A percentile compares a stretch with the other conserved stretches of the same genome.
phyloP scores from a whole-genome alignment of 2,797 vertebrate genomes.

The Lophotriccus pileatus region DNA sequence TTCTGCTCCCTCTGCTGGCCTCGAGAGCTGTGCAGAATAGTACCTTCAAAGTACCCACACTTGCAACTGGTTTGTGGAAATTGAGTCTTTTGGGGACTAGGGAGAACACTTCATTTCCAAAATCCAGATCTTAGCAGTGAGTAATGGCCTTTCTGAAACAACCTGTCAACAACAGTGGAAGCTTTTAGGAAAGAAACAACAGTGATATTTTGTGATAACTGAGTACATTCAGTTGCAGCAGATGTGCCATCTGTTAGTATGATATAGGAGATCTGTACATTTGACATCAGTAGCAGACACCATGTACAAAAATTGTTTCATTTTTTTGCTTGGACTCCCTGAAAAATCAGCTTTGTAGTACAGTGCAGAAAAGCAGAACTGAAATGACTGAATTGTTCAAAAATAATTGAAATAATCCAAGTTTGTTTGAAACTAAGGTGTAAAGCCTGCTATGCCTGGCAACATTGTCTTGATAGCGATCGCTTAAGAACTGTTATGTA shows the following conservation, averaged over 20 bases:
- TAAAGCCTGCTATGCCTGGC: conserved; percentile 20
- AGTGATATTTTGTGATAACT: not conserved
- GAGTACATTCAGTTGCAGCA: not conserved
- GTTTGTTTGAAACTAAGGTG: not conserved
- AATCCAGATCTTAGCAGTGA: not conserved
- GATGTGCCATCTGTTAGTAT: not conserved
- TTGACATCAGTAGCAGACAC: not conserved
- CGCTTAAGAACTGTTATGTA: conserved; percentile 42
- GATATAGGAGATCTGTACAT: not conserved
- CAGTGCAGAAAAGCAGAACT: not conserved
- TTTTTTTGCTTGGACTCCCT: not conserved
- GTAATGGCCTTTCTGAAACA: not conserved
- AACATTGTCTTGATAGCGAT: not conserved
- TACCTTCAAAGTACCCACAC: not conserved
- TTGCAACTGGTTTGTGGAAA: not conserved
- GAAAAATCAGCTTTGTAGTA: not conserved
- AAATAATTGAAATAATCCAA: not conserved
- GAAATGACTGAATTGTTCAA: not conserved
- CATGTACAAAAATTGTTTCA: not conserved
- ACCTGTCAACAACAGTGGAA: not conserved
- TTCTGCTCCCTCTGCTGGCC: not conserved
- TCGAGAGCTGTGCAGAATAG: not conserved
- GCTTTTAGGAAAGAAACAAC: not conserved
- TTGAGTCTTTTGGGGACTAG: not conserved
- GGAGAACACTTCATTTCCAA: not conserved